These are phyloP conservation scores for Metalampra italica DNA, from an alignment of 2,888 invertebrate species.

Conservation along the genomic window DNA sequence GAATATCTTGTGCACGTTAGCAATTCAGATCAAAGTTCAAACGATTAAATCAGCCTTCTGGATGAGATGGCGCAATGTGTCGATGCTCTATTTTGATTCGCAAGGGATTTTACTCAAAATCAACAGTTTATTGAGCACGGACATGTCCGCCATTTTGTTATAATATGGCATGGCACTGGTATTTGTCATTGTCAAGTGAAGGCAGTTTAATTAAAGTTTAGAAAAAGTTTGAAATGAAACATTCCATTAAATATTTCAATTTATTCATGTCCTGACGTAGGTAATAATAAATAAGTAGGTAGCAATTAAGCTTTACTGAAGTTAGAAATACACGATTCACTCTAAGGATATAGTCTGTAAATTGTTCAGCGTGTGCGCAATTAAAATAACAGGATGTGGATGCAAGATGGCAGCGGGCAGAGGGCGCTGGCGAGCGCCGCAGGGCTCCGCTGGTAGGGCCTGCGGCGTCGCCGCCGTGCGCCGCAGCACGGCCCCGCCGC, in stretches of 20 bases:
- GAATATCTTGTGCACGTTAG: no score
- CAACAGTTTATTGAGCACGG: no score
- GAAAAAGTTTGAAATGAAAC: slow-evolving; percentile 30
- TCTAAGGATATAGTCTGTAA: slow-evolving; percentile 73
- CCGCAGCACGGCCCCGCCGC: slow-evolving; percentile 56
- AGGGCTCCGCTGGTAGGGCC: slow-evolving; percentile 58
- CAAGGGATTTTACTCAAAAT: no score
- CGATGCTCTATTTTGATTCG: no score
- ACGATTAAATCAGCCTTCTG: no score
- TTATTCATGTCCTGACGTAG: slow-evolving; percentile 53
- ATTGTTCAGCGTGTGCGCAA: slow-evolving; percentile 64
- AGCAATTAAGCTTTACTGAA: slow-evolving; percentile 43
- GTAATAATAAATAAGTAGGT: slow-evolving; percentile 60
- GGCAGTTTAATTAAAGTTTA: background rate
- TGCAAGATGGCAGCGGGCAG: slow-evolving; percentile 53
- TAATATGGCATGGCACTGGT: background rate
- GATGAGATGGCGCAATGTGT: no score
- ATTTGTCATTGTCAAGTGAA: background rate
- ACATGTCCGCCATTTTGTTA: background rate
- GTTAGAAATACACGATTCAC: slow-evolving; percentile 51
- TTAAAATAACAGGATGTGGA: slow-evolving; percentile 66
- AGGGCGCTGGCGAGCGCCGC: slow-evolving; percentile 66
- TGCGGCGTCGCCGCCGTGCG: slow-evolving; percentile 63
- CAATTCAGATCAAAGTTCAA: no score
- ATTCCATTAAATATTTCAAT: slow-evolving; percentile 48